A percentile compares a stretch with the other conserved stretches of the same genome.
Conservation (phyloP, 2,113 vertebrate species). For the Lycaon pictus region DNA sequence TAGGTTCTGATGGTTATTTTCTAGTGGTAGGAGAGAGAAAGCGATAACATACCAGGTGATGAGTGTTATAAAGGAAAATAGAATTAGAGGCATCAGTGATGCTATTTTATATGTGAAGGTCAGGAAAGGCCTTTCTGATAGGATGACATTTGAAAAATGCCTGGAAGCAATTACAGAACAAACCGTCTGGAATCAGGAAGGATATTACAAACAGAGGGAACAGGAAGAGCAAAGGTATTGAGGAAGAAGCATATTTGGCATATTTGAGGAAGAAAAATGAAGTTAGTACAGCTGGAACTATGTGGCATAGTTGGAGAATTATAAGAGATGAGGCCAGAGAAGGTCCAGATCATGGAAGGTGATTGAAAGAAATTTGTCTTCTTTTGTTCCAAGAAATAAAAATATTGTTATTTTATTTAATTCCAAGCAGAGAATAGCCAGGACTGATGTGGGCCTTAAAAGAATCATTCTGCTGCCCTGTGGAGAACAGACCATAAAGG, state of each 20-base stretch:
- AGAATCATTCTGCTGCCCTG: not conserved
- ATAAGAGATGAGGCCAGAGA: not conserved
- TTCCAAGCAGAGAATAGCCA: not conserved
- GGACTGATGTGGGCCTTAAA: not conserved
- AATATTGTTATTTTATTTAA: not conserved
- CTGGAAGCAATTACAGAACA: not conserved
- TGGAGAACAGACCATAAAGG: not conserved
- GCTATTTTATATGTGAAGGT: not conserved
- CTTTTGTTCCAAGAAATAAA: not conserved
- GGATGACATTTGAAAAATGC: slow-evolving; percentile 9
- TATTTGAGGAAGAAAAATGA: not conserved
- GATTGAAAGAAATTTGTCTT: not conserved
- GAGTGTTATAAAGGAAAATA: not conserved
- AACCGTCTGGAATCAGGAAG: not conserved
- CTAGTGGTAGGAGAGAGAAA: not conserved
- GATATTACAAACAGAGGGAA: not conserved
- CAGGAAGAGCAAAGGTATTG: not conserved
- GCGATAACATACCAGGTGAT: not conserved
- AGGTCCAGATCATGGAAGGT: not conserved
- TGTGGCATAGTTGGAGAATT: not conserved
- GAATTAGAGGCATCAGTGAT: not conserved
- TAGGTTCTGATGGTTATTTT: not conserved
- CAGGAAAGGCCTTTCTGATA: not conserved
- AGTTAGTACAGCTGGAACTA: not conserved
- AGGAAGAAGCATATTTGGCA: not conserved